Evolutionary conservation across 2,797 vertebrate species (phyloP).

Genomic region (Podarcis lilfordi): DNA sequence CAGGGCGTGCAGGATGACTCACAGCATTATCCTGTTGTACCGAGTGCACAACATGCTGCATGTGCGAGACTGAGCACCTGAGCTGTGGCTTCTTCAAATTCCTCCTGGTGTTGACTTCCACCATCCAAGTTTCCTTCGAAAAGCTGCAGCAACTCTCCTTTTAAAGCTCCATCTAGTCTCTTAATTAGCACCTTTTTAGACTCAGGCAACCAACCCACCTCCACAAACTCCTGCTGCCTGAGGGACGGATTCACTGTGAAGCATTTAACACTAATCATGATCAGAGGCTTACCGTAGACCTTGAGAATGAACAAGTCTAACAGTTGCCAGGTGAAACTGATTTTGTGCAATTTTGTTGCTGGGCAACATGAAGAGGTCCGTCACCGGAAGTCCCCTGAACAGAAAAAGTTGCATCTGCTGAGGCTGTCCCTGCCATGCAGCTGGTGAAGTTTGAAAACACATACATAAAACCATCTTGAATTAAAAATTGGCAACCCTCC

Average conservation of each 20-base stretch:
- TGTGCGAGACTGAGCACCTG: constrained; percentile 3
- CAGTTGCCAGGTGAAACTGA: neutral
- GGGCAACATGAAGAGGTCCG: neutral
- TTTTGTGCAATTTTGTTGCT: neutral
- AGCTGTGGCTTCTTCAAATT: neutral
- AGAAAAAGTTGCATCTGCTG: neutral
- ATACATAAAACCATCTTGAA: neutral
- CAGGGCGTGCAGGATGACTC: constrained; percentile 75
- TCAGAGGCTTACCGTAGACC: neutral
- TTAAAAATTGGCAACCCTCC: neutral
- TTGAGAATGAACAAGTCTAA: neutral
- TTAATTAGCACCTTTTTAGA: neutral
- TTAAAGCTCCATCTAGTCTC: neutral
- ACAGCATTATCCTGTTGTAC: constrained; percentile 58
- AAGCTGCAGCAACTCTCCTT: neutral
- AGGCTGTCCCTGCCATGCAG: neutral
- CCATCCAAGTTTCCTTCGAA: fast-evolving
- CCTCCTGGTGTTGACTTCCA: fast-evolving
- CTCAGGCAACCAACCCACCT: neutral
- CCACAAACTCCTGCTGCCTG: neutral
- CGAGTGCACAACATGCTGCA: neutral
- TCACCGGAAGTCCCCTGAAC: neutral
- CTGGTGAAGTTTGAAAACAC: neutral
- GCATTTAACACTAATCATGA: neutral
- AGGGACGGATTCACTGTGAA: neutral